Evolutionary conservation across 2,113 vertebrate genomes (phyloP).

Genomic region (Thamnophis sirtalis): DNA sequence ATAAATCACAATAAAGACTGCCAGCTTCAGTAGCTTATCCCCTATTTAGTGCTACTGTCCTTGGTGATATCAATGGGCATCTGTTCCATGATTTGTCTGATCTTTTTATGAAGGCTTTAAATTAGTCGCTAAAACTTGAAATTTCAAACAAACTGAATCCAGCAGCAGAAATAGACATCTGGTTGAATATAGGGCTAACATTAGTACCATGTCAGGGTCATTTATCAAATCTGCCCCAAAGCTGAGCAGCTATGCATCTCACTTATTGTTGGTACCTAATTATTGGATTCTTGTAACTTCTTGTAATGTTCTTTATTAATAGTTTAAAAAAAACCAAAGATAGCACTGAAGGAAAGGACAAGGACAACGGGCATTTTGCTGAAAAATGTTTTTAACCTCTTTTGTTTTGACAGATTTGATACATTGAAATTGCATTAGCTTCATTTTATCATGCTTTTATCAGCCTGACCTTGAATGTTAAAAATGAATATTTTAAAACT

Average conservation of each 20-base stretch:
- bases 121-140: not conserved
- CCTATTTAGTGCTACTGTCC: not conserved
- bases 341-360: not conserved
- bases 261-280: not conserved
- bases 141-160: not conserved
- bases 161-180: not conserved
- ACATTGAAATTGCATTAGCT: not conserved
- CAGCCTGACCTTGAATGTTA: not conserved
- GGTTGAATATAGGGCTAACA: not conserved
- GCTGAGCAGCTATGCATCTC: not conserved
- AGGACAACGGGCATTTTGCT: not conserved
- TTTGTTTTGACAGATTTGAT: not conserved
- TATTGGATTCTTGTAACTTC: not conserved
- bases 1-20: not conserved
- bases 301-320: not conserved
- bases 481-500: not conserved
- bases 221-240: not conserved
- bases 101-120: not conserved
- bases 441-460: not conserved
- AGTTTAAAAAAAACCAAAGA: not conserved
- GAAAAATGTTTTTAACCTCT: not conserved
- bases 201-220: too few relatives aligned
- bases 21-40: not conserved
- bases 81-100: not conserved
- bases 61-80: not conserved